Conservation (phyloP, 2,797 vertebrate genomes). For the Neopelma chrysocephalum region DNA sequence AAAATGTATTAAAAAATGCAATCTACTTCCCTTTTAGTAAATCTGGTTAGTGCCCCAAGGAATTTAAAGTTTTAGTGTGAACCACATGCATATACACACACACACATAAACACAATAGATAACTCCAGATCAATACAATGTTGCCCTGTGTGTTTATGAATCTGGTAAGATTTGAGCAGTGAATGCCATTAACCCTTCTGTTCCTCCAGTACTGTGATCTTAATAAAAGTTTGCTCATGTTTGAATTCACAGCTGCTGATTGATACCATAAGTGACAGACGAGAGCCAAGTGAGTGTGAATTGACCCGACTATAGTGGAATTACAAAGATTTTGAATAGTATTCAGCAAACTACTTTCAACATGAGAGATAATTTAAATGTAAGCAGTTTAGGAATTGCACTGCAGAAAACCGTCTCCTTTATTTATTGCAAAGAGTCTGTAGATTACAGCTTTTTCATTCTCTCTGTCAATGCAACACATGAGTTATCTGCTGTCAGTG, state of each 20-base stretch:
- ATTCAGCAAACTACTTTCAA: background rate
- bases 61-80: background rate
- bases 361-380: constrained; percentile 1
- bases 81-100: background rate
- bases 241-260: background rate
- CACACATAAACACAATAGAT: background rate
- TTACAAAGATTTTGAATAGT: background rate
- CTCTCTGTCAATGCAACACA: background rate
- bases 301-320: background rate
- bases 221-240: background rate
- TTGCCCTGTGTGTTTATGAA: background rate
- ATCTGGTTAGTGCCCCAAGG: background rate
- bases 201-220: background rate
- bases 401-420: background rate
- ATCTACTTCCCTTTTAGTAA: background rate
- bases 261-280: background rate
- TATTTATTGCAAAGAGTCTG: constrained; percentile 22
- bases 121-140: background rate
- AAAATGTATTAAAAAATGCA: background rate
- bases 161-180: background rate
- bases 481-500: constrained; percentile 38
- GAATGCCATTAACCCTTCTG: background rate
- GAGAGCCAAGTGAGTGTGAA: background rate
- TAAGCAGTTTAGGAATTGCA: constrained; percentile 17
- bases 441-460: constrained; percentile 15